Percentiles rank a stretch among this genome's conserved stretches.
Evolutionary conservation across 1,140 invertebrate species (phyloP).

Genomic region (Paralvinella palmiformis): DNA sequence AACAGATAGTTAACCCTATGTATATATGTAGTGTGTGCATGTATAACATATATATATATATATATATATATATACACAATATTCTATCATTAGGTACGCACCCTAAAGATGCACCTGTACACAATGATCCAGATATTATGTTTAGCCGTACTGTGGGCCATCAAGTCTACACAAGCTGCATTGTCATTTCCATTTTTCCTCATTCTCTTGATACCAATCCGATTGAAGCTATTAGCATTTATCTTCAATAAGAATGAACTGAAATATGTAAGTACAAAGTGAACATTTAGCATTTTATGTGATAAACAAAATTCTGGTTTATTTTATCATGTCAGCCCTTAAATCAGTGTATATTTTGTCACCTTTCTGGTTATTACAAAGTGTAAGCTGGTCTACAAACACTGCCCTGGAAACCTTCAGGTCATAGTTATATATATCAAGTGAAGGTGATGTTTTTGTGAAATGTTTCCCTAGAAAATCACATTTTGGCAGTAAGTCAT

Average conservation of each 20-base stretch:
- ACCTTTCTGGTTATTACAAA: no score
- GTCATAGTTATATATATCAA: no score
- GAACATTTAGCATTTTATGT: conserved; percentile 9
- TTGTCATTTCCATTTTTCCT: conserved; percentile 88
- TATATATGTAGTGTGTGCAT: no score
- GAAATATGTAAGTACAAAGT: conserved; percentile 33
- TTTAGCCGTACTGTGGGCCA: conserved; percentile 84
- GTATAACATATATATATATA: no score
- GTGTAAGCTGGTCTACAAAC: no score
- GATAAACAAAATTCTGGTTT: neutral
- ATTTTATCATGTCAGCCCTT: conserved; percentile 25
- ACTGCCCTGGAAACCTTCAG: no score
- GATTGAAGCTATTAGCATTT: conserved; percentile 61
- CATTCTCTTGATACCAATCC: conserved; percentile 80
- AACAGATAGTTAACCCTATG: no score
- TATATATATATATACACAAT: no score
- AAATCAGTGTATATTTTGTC: conserved; percentile 23
- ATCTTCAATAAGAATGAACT: conserved; percentile 76
- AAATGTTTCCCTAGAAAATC: no score
- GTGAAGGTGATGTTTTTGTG: no score
- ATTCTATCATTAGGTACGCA: no score
- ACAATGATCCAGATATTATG: conserved; percentile 89
- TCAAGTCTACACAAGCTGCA: conserved; percentile 84
- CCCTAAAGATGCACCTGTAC: conserved; percentile 89
- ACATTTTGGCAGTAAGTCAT: no score